phyloP scores from a whole-genome alignment of 2,113 vertebrate species.

The Ovis aries region ARS-UI_Ramb_v3.0 NC_056080.1:29600501-29601000 shows the following conservation, averaged over 20 bases:
- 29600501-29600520: neutral
- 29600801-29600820: neutral
- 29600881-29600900: neutral
- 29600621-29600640: neutral
- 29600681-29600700: neutral
- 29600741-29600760: neutral
- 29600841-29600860: neutral
- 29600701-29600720: neutral
- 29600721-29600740: neutral
- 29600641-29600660: neutral
- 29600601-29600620: neutral
- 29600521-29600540: neutral
- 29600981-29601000: conserved; percentile 6
- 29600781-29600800: neutral
- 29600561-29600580: neutral
- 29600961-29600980: neutral
- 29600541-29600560: neutral
- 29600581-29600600: neutral
- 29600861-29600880: neutral
- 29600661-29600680: neutral
- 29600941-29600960: neutral
- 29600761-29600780: neutral
- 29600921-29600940: neutral
- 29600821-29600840: neutral
- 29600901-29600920: neutral